Evolutionary conservation across 2,888 invertebrate genomes (phyloP), one percentile per base, ranked within the genome.

Genomic region (Listrodromus nycthemerus): DNA sequence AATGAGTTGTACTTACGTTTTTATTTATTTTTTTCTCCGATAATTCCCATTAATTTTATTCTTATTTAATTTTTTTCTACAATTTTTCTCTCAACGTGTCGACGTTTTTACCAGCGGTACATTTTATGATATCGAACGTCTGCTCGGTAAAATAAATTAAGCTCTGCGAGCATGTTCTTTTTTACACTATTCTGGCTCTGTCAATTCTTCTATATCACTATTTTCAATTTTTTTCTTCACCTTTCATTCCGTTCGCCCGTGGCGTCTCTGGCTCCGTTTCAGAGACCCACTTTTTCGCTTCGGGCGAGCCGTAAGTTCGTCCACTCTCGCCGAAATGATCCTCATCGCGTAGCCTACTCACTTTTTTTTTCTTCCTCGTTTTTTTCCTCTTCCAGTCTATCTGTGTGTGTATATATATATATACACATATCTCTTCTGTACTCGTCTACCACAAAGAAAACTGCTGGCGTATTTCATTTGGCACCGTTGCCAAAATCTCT

Each of bases 321-420:
- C 89, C 90, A 91, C 91, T 85, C 90, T 91, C 89, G 90, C 16
- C 90, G 87, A 88, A 33, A 67, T 82, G 77, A 73, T 78, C 76
- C 79, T 76, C 79, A 71, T 61, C 70, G 70, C 75, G 48, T 50
- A 65, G 37, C 75, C 61, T 50, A 58, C 69, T 82, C 67, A 58
- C 55, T 37, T 33, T 77, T 50, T 73, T 41, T 80, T 71, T 67
- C 65, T 55, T n/a, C 55, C 16, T 66, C n/a, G n/a, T 79, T 75
- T 80, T 73, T 78, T 86, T 82, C 69, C 67, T 63, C 66, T 67
- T 37, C 65, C 71, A 45, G 74, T 82, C 65, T 58, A 30, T 66
- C 66, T 41, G 37, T 63, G 45, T 61, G 6, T 30, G 10, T 37
- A 37, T 37, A 37, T 37, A 37, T 37, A 37, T 37, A 8, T 7